These are phyloP conservation scores for Lacanobia oleracea DNA, from an alignment of 2,888 invertebrate genomes.

Conservation along the genomic window DNA sequence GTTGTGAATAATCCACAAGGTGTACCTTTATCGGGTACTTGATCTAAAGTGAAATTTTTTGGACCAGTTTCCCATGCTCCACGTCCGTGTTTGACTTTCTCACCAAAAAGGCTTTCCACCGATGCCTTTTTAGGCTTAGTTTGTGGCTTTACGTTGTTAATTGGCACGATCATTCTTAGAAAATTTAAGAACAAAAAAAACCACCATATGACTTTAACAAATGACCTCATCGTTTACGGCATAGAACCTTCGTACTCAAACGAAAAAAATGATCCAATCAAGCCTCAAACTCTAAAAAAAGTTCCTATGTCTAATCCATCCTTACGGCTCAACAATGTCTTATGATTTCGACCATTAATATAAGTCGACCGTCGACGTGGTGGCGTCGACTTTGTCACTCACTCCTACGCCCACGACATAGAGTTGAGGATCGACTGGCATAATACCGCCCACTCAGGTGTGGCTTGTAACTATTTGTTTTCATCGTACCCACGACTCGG, in stretches of 20 bases:
- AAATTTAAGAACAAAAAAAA: slow-evolving; percentile 8
- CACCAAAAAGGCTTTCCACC: slow-evolving; percentile 44
- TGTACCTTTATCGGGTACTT: slow-evolving; percentile 16
- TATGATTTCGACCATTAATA: slow-evolving; percentile 72
- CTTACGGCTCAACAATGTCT: slow-evolving; percentile 62
- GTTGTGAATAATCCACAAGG: slow-evolving; percentile 38
- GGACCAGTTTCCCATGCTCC: slow-evolving; percentile 47
- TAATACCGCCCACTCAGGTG: slow-evolving; percentile 79
- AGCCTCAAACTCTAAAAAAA: slow-evolving; percentile 47
- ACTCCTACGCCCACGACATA: slow-evolving; percentile 65
- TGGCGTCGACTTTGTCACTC: slow-evolving; percentile 63
- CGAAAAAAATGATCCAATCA: slow-evolving; percentile 52
- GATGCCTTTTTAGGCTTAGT: slow-evolving; percentile 20
- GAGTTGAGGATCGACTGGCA: slow-evolving; percentile 67
- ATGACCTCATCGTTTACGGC: slow-evolving; percentile 41
- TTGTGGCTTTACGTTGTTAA: slow-evolving; percentile 1
- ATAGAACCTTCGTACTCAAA: slow-evolving; percentile 20
- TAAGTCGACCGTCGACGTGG: slow-evolving; percentile 66
- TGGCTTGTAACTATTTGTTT: slow-evolving; percentile 81
- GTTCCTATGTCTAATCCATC: slow-evolving; percentile 57
- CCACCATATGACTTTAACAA: slow-evolving; percentile 12
- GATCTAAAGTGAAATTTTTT: slow-evolving; percentile 52
- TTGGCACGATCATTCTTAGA: slow-evolving; percentile 19
- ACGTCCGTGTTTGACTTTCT: slow-evolving; percentile 50
- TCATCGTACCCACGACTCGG: slow-evolving; percentile 77